phyloP scores from a whole-genome alignment of 2,888 invertebrate genomes.

The Orthonychiurus folsomi region DNA sequence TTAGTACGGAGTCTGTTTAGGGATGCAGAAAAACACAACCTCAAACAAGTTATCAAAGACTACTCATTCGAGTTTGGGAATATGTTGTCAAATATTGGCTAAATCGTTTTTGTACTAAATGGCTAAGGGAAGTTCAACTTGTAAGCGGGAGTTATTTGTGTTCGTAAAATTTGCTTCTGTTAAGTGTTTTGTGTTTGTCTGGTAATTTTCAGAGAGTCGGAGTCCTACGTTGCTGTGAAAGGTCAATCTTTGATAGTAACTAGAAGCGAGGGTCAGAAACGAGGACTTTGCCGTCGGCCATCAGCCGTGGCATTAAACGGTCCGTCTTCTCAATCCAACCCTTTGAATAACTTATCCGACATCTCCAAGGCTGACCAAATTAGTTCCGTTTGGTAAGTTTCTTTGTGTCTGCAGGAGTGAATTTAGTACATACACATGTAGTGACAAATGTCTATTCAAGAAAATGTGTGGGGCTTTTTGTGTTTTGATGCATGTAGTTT shows the following conservation, averaged over 20 bases:
- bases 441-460: neutral
- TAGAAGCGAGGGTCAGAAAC: constrained; percentile 25
- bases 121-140: too few species aligned
- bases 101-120: too few species aligned
- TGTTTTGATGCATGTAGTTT: too few species aligned
- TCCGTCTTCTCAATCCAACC: constrained; percentile 19
- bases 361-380: constrained; percentile 11
- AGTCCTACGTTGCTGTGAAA: constrained; percentile 30
- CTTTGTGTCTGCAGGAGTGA: neutral
- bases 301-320: constrained; percentile 27
- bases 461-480: neutral
- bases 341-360: constrained; percentile 13
- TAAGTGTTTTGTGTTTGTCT: too few species aligned
- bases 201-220: constrained; percentile 21
- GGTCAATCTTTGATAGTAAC: constrained; percentile 27
- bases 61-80: too few species aligned
- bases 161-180: too few species aligned
- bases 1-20: too few species aligned
- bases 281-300: constrained; percentile 26
- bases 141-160: too few species aligned
- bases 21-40: too few species aligned
- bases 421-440: too few species aligned
- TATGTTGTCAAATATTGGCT: too few species aligned
- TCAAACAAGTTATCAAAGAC: too few species aligned
- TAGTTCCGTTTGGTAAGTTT: constrained; percentile 2